Conservation (phyloP, 2,113 vertebrate species). For the Petroica traversi region DNA sequence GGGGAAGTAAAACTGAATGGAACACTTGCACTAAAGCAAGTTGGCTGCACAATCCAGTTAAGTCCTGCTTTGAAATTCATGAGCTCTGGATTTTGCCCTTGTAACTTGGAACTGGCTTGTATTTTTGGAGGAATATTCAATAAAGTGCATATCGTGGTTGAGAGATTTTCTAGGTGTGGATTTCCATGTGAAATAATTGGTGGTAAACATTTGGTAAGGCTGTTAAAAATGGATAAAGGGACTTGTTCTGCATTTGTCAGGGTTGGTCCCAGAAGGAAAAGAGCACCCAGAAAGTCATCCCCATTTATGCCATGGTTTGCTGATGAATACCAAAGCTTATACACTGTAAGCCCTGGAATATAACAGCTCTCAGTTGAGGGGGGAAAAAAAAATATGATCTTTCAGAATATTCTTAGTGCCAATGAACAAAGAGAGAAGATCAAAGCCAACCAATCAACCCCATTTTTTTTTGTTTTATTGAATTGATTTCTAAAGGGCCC, state of each 20-base stretch:
- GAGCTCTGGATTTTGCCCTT: neutral
- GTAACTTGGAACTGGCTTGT: neutral
- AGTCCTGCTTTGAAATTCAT: neutral
- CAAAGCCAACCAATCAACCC: constrained; percentile 35
- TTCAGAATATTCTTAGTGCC: neutral
- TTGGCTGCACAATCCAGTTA: neutral
- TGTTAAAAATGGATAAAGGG: neutral
- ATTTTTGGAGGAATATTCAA: neutral
- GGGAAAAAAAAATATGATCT: neutral
- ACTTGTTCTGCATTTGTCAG: neutral
- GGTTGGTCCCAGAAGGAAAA: neutral
- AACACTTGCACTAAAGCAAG: neutral
- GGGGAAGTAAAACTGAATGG: neutral
- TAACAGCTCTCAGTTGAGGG: neutral
- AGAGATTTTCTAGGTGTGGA: neutral
- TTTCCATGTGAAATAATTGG: neutral
- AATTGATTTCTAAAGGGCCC: constrained; percentile 21
- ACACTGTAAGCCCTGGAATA: neutral
- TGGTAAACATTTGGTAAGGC: neutral
- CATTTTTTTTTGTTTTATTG: constrained; percentile 12
- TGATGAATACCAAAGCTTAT: neutral
- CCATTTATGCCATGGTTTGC: neutral
- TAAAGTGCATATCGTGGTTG: accelerated
- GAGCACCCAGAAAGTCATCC: neutral
- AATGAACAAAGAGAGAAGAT: constrained; percentile 24